Evolutionary conservation across 2,113 vertebrate genomes (phyloP).

Genomic region (Neotragus pygmaeus): DNA sequence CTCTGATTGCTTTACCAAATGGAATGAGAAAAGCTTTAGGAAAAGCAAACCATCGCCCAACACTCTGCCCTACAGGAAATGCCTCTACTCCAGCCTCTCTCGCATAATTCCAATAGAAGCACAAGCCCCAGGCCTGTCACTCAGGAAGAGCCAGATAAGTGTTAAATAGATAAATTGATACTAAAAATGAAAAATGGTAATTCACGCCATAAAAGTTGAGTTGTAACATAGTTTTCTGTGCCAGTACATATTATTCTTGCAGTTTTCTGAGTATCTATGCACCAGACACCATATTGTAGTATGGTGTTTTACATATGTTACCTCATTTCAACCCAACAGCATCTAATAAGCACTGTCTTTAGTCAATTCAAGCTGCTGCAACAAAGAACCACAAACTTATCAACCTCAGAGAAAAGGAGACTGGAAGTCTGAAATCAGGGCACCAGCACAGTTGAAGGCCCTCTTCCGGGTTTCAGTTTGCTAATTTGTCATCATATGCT

Average conservation of each 20-base stretch:
- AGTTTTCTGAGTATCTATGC: not conserved
- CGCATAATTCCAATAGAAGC: not conserved
- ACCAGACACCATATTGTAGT: not conserved
- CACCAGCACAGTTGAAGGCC: too few species aligned
- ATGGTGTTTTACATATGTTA: not conserved
- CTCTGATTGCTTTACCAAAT: not conserved
- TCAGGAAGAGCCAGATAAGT: not conserved
- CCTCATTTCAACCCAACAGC: not conserved
- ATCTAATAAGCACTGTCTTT: not conserved
- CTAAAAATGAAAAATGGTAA: not conserved
- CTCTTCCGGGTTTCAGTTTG: not conserved
- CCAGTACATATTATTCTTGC: not conserved
- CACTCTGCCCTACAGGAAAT: not conserved
- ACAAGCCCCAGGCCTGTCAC: not conserved
- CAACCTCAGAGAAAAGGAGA: not conserved
- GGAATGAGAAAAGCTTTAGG: not conserved
- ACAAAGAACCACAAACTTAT: not conserved
- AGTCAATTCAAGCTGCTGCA: not conserved
- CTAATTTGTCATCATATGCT: not conserved
- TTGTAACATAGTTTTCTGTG: not conserved
- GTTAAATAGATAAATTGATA: not conserved
- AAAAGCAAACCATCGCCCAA: not conserved
- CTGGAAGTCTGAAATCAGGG: not conserved
- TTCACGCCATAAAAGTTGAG: not conserved
- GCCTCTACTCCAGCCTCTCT: not conserved